Conservation (phyloP, 2,113 vertebrate species). For the Lepidothrix coronata region DNA sequence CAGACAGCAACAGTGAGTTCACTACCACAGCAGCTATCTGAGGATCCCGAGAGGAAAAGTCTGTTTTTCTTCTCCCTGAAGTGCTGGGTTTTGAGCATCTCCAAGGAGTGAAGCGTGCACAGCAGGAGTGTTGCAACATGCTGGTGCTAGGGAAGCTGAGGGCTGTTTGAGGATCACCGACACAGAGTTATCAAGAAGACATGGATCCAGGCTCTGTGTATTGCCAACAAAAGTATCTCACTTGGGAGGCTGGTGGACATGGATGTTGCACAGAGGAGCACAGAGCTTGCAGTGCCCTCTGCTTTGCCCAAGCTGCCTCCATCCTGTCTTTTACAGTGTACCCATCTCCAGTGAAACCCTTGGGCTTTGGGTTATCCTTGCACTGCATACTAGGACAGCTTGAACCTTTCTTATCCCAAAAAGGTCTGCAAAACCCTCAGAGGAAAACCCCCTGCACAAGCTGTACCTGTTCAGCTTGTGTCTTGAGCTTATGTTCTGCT, state of each 20-base stretch:
- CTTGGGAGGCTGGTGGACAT: neutral
- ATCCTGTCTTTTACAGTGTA: neutral
- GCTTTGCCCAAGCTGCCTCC: neutral
- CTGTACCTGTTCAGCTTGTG: neutral
- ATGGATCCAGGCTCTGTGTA: neutral
- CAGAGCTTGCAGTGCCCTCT: neutral
- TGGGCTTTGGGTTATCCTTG: neutral
- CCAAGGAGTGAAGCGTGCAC: accelerated
- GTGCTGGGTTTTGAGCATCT: neutral
- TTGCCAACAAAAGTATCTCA: neutral
- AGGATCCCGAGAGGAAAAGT: neutral
- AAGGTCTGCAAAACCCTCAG: neutral
- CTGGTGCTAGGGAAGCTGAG: neutral
- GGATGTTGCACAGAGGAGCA: accelerated
- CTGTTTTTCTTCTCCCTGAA: neutral
- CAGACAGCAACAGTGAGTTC: neutral
- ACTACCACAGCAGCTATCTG: neutral
- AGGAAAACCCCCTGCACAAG: neutral
- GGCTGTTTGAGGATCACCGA: neutral
- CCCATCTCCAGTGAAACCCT: neutral
- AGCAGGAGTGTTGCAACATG: neutral
- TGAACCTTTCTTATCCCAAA: neutral
- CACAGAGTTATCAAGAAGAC: neutral
- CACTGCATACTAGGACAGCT: neutral
- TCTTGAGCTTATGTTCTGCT: accelerated